phyloP scores from a whole-genome alignment of 1,140 invertebrate genomes.

The Asbolus verrucosus region DNA sequence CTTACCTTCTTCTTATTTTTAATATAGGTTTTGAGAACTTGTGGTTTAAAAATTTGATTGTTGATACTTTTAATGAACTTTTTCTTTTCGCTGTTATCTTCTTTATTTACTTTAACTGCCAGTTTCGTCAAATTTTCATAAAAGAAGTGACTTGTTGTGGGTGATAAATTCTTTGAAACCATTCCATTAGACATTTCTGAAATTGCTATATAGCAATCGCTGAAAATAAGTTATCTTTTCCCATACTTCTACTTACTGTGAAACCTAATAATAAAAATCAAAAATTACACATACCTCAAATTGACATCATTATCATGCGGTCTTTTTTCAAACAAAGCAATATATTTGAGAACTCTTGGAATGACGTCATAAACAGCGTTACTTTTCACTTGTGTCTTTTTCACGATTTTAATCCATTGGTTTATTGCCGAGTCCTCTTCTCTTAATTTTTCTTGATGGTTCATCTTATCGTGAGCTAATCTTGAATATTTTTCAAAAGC shows the following conservation, averaged over 20 bases:
- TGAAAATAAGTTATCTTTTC: constrained; percentile 37
- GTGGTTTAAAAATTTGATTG: not conserved
- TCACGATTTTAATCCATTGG: constrained; percentile 54
- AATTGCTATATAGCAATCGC: constrained; percentile 53
- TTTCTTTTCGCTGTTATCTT: constrained; percentile 6
- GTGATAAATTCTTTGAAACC: constrained; percentile 41
- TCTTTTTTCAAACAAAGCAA: constrained; percentile 55
- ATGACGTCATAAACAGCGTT: constrained; percentile 43
- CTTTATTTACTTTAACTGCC: constrained; percentile 44
- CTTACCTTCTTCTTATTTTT: constrained; percentile 19
- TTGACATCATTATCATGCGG: constrained; percentile 42
- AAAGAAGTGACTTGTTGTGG: constrained; percentile 50
- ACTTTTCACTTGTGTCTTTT: constrained; percentile 23
- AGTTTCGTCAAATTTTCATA: constrained; percentile 48
- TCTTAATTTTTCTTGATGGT: not conserved
- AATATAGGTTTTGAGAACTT: not conserved
- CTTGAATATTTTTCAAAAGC: constrained; percentile 52
- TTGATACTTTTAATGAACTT: constrained; percentile 9
- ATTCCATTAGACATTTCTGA: constrained; percentile 51
- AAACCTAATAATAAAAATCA: not conserved
- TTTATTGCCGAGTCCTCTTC: constrained; percentile 43
- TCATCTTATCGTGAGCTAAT: constrained; percentile 4
- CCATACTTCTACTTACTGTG: not conserved
- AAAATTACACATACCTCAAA: constrained; percentile 48
- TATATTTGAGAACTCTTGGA: constrained; percentile 56